A percentile compares a stretch with the other conserved stretches of the same genome.
These are phyloP conservation scores for Actenoides lindsayi DNA, from an alignment of 2,113 vertebrate species.

Conservation along the genomic window DNA sequence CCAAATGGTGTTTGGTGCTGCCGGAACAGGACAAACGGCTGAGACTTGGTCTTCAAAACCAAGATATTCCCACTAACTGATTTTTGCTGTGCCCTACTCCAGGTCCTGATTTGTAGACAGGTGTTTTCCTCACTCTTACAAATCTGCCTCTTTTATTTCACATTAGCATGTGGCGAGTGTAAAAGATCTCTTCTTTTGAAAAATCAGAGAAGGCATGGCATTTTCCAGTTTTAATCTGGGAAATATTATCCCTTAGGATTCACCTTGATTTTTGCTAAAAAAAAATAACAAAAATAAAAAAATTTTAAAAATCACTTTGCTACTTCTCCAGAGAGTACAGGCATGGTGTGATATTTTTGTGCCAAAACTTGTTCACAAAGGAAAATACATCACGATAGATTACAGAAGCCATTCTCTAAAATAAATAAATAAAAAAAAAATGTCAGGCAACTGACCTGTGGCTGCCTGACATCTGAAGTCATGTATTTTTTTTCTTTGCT, in stretches of 20 bases:
- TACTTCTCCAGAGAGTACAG: not conserved
- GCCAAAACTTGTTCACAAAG: not conserved
- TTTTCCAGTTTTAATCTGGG: not conserved
- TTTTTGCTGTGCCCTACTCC: not conserved
- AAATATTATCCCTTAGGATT: not conserved
- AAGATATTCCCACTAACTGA: not conserved
- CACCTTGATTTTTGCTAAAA: not conserved
- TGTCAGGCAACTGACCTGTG: not conserved
- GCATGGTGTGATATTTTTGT: accelerated
- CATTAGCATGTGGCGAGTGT: not conserved
- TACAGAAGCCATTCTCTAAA: not conserved
- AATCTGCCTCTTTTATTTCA: not conserved
- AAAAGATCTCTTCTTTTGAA: not conserved
- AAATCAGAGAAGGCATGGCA: not conserved
- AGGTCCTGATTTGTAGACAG: not conserved
- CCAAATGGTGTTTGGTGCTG: constrained; percentile 67
- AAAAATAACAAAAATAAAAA: not conserved
- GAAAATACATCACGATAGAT: not conserved
- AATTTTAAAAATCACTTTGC: not conserved
- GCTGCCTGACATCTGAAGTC: not conserved
- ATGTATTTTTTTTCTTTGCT: not conserved
- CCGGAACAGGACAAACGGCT: constrained; percentile 24
- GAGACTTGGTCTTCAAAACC: not conserved
- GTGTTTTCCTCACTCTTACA: not conserved
- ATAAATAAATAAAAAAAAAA: not conserved